These are phyloP conservation scores for Incurvaria masculella DNA, from an alignment of 2,888 invertebrate species.

Conservation along the genomic window DNA sequence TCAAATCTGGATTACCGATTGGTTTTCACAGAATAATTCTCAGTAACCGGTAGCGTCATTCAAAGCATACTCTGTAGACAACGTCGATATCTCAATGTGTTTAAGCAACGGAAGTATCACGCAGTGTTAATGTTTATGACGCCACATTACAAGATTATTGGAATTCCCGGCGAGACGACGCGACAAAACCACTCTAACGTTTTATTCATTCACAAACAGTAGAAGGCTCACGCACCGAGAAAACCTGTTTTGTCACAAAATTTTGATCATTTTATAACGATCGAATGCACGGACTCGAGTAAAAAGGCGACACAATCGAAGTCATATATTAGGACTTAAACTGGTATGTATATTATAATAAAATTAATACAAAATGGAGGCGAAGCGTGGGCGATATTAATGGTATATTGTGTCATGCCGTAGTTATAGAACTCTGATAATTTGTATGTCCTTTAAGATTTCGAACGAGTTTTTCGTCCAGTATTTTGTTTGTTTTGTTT, in stretches of 20 bases:
- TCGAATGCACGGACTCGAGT: conserved; percentile 35
- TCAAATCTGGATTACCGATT: no score
- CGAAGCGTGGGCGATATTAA: conserved; percentile 50
- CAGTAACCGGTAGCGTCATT: background rate
- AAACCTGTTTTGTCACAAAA: conserved; percentile 46
- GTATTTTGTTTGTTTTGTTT: no score
- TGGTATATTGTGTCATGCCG: conserved; percentile 52
- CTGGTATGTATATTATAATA: conserved; percentile 57
- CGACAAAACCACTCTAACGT: background rate
- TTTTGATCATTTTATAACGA: conserved; percentile 58
- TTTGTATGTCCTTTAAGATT: conserved; percentile 42
- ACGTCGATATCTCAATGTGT: background rate
- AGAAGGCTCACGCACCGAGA: conserved; percentile 37
- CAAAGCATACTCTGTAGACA: no score
- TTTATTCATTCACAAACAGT: conserved; percentile 50
- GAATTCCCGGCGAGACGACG: conserved; percentile 44
- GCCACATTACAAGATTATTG: conserved; percentile 51
- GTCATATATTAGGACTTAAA: conserved; percentile 56
- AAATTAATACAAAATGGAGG: conserved; percentile 51
- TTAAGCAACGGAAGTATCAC: conserved; percentile 46
- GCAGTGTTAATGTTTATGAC: conserved; percentile 53
- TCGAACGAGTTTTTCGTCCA: no score
- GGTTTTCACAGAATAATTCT: no score
- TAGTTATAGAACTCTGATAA: conserved; percentile 53
- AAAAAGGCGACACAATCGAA: background rate